Percentiles rank a stretch among this genome's conserved stretches.
phyloP scores from a whole-genome alignment of 2,888 invertebrate genomes.

The Synergus umbraculus region DNA sequence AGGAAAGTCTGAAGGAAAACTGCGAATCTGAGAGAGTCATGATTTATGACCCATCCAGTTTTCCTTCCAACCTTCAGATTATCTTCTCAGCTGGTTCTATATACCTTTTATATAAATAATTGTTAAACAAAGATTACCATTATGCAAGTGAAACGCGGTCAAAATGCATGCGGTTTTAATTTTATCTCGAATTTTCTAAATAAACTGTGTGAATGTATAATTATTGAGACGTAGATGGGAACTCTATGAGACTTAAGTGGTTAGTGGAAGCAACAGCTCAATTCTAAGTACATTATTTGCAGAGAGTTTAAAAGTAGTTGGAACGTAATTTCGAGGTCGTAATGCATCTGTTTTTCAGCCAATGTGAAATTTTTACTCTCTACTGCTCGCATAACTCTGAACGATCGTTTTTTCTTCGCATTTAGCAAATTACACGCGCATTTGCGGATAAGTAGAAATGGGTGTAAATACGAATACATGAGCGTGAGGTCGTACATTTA shows the following conservation, averaged over 20 bases:
- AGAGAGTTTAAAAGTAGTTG: not conserved
- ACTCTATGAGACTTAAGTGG: not conserved
- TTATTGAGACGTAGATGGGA: not conserved
- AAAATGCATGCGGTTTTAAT: no score
- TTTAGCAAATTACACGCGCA: conserved; percentile 27
- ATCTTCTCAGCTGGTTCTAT: not conserved
- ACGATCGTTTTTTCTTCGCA: conserved; percentile 22
- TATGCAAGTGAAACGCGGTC: no score
- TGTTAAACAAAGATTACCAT: no score
- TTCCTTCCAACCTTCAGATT: conserved; percentile 13
- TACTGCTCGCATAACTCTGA: conserved; percentile 8
- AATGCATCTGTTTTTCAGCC: not conserved
- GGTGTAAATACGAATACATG: conserved; percentile 35
- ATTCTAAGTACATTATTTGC: not conserved
- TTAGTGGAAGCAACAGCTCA: conserved; percentile 1
- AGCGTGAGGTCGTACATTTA: conserved; percentile 9
- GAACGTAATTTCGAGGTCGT: not conserved
- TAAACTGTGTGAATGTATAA: not conserved
- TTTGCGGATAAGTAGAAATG: conserved; percentile 23
- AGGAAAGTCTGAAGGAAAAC: not conserved
- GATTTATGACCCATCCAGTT: conserved; percentile 13
- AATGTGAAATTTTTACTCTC: not conserved
- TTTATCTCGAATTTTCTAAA: not conserved
- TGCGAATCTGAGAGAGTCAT: not conserved
- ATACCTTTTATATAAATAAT: not conserved